A percentile compares a stretch with the other conserved stretches of the same genome.
These are phyloP conservation scores for Oryzias curvinotus DNA, from an alignment of 2,113 vertebrate genomes.

Conservation along the genomic window DNA sequence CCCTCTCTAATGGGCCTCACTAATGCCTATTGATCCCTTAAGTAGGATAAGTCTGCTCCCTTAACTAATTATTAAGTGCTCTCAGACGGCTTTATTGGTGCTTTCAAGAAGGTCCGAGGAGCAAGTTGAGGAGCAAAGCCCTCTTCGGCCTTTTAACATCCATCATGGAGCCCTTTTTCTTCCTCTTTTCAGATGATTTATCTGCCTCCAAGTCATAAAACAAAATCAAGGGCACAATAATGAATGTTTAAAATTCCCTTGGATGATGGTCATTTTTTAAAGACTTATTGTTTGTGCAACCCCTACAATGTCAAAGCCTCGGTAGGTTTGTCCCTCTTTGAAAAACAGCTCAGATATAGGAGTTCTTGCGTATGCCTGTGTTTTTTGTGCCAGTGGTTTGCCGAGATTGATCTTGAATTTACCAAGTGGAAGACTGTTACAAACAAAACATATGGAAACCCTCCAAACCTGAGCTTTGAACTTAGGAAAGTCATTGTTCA, in stretches of 20 bases:
- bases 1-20: slow-evolving; percentile 56
- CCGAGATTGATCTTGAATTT: no score
- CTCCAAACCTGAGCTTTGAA: no score
- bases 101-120: slow-evolving; percentile 70
- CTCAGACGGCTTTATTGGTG: slow-evolving; percentile 70
- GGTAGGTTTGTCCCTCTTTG: slow-evolving; percentile 12
- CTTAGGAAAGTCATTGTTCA: no score
- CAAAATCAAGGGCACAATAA: background rate
- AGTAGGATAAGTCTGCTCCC: slow-evolving; percentile 66
- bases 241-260: slow-evolving; percentile 4
- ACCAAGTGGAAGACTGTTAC: no score
- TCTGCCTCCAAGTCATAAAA: slow-evolving; percentile 5
- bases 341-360: slow-evolving; percentile 9
- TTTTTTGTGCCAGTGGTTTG: no score
- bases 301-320: background rate
- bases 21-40: slow-evolving; percentile 78
- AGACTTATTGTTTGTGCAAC: background rate
- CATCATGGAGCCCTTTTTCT: slow-evolving; percentile 40
- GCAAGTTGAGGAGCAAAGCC: slow-evolving; percentile 48
- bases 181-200: slow-evolving; percentile 12
- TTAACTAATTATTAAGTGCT: slow-evolving; percentile 80
- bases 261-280: background rate
- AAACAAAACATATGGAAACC: no score
- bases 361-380: background rate
- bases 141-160: slow-evolving; percentile 45